Evolutionary conservation across 2,797 vertebrate species (phyloP).

Genomic region (Trachurus trachurus): DNA sequence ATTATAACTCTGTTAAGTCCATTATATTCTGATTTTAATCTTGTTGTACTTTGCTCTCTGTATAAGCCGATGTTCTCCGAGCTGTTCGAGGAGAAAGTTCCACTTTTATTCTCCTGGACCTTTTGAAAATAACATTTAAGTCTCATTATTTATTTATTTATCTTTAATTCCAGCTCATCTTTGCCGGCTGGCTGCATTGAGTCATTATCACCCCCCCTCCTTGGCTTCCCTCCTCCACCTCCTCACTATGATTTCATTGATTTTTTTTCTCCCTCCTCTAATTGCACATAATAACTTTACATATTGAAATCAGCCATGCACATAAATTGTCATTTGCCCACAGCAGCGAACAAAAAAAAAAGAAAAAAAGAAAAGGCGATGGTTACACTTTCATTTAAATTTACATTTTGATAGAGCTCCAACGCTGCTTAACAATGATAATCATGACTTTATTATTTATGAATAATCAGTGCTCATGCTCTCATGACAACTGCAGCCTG

Average conservation of each 20-base stretch:
- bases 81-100: neutral
- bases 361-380: neutral
- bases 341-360: no score
- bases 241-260: neutral
- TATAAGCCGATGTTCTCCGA: neutral
- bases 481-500: neutral
- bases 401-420: neutral
- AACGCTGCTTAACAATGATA: neutral
- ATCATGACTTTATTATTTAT: slow-evolving; percentile 8
- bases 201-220: no score
- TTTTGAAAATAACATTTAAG: neutral
- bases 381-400: neutral
- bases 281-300: slow-evolving; percentile 3
- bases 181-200: neutral
- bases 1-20: neutral
- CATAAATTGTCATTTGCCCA: slow-evolving; percentile 23
- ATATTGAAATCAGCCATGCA: slow-evolving; percentile 13
- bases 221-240: neutral
- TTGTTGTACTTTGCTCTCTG: neutral
- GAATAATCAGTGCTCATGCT: neutral
- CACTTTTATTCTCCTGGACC: neutral
- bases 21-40: no score
- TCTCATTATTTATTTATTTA: no score
- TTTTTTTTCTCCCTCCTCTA: neutral
- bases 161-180: neutral